Conservation (phyloP, 2,888 invertebrate species). For the Linyphia triangularis region DNA sequence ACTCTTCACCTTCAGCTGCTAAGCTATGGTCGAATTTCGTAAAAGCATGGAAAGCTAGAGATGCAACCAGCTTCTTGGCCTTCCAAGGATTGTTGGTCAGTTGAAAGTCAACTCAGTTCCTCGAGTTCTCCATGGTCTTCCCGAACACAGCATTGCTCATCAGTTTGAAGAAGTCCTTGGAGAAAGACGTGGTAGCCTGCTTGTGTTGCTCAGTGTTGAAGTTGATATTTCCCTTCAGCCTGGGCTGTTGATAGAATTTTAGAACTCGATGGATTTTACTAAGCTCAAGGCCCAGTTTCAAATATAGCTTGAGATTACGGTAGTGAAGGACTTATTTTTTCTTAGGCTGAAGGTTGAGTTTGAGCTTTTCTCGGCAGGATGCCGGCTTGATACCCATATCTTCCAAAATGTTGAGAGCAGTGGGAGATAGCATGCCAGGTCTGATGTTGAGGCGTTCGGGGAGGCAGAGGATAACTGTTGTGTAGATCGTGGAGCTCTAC, state of each 20-base stretch:
- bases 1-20: conserved; percentile 10
- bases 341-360: conserved; percentile 64
- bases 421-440: too few species aligned
- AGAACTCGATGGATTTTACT: conserved; percentile 76
- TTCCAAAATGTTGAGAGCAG: too few species aligned
- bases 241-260: conserved; percentile 39
- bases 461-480: too few species aligned
- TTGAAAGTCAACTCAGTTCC: conserved; percentile 77
- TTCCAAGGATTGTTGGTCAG: conserved; percentile 62
- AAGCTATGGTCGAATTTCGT: neutral
- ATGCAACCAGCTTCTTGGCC: conserved; percentile 26
- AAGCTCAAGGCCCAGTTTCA: conserved; percentile 76
- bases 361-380: conserved; percentile 19
- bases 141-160: too few species aligned
- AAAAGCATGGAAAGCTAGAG: too few species aligned
- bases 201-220: conserved; percentile 74
- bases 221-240: conserved; percentile 65
- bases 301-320: conserved; percentile 76
- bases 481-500: too few species aligned
- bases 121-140: too few species aligned
- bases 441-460: too few species aligned
- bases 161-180: too few species aligned
- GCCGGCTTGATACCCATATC: too few species aligned
- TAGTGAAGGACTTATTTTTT: conserved; percentile 76
- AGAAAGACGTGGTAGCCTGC: conserved; percentile 78